These are phyloP conservation scores for Deilephila elpenor DNA, from an alignment of 2,888 invertebrate species.

Conservation along the genomic window DNA sequence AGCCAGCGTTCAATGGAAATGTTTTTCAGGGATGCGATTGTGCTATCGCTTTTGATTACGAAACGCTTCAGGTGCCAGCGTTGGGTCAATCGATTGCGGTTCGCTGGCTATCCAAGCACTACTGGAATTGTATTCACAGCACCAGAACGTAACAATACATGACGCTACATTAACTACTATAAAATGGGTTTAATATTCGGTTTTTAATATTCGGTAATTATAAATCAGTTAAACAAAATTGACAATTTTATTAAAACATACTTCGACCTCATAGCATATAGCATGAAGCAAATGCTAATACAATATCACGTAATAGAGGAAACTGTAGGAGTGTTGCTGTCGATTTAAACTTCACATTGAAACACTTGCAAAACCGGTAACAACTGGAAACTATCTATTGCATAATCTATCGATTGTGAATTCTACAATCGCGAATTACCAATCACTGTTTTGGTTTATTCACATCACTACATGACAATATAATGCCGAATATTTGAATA, in stretches of 20 bases:
- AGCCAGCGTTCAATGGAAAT: constrained; percentile 27
- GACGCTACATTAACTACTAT: too few relatives aligned
- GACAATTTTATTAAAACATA: background rate
- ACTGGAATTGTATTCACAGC: too few relatives aligned
- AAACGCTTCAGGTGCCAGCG: constrained; percentile 18
- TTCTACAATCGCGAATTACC: constrained; percentile 4
- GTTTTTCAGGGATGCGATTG: constrained; percentile 29
- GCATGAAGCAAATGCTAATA: constrained; percentile 15
- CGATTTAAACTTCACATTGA: constrained; percentile 29
- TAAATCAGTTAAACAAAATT: background rate
- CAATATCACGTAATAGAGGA: constrained; percentile 8
- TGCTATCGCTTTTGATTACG: constrained; percentile 25
- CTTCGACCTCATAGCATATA: background rate
- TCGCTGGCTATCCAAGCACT: background rate
- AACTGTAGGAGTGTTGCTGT: constrained; percentile 24
- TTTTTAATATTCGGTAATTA: too few relatives aligned
- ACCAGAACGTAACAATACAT: too few relatives aligned
- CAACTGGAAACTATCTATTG: constrained; percentile 23
- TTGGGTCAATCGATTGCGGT: constrained; percentile 6
- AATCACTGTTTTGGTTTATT: constrained; percentile 21
- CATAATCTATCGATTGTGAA: constrained; percentile 24
- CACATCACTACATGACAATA: constrained; percentile 16
- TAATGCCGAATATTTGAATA: background rate
- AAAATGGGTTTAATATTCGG: too few relatives aligned
- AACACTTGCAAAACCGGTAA: constrained; percentile 29